Conservation (phyloP, 92 coral and sea anemone genomes). For the Scolanthus callimorphus region DNA sequence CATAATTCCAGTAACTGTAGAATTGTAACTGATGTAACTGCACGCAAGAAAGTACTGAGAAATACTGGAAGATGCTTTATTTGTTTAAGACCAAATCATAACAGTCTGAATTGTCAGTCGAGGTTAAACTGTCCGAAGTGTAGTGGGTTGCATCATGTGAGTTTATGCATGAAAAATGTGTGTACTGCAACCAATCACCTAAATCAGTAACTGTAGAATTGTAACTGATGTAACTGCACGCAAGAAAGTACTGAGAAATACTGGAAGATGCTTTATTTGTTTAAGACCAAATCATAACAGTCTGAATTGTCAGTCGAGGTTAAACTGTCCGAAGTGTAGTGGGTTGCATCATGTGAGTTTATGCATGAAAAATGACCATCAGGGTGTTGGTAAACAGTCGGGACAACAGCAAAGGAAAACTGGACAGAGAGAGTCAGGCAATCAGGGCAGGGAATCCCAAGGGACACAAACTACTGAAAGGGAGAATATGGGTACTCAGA, state of each 20-base stretch:
- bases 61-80: constrained; percentile 41
- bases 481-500: neutral
- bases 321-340: neutral
- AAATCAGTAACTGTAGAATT: constrained; percentile 23
- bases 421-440: neutral
- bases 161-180: constrained; percentile 14
- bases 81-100: constrained; percentile 26
- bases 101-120: constrained; percentile 30
- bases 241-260: constrained; percentile 10
- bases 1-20: constrained; percentile 24
- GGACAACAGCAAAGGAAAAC: no score
- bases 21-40: constrained; percentile 13
- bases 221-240: constrained; percentile 21
- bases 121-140: constrained; percentile 13
- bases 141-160: constrained; percentile 25
- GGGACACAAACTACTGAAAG: neutral
- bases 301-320: constrained; percentile 5
- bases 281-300: constrained; percentile 16
- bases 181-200: no score
- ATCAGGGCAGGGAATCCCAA: neutral
- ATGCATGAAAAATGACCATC: no score
- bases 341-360: neutral
- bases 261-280: constrained; percentile 38
- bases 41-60: constrained; percentile 18
- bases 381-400: no score